Percentiles rank a stretch among this genome's conserved stretches.
Evolutionary conservation across 2,888 invertebrate genomes (phyloP).

Genomic region (Matsumyia berberina): DNA sequence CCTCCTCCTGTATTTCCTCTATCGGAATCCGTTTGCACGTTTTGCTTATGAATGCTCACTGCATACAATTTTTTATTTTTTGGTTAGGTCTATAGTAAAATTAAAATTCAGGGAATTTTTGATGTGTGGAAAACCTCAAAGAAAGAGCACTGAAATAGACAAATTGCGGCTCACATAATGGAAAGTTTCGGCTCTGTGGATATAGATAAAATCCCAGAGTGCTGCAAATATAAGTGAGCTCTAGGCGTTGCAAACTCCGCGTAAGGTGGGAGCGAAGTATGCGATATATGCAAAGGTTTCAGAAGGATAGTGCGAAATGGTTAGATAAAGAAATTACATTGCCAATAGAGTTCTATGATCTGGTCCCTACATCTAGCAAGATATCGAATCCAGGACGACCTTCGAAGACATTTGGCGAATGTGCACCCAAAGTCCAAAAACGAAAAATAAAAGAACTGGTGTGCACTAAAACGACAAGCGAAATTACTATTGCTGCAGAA

Average conservation of each 20-base stretch:
- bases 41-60: constrained; percentile 2
- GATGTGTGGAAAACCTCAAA: not conserved
- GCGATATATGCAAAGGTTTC: constrained; percentile 1
- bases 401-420: constrained; percentile 8
- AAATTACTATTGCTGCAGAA: constrained; percentile 38
- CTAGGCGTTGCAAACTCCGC: constrained; percentile 9
- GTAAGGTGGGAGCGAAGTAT: constrained; percentile 22
- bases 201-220: not conserved
- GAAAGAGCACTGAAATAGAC: not conserved
- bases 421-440: constrained; percentile 17
- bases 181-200: constrained; percentile 9
- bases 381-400: constrained; percentile 12
- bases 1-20: not conserved
- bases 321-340: not conserved
- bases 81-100: not conserved
- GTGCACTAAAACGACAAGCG: constrained; percentile 13
- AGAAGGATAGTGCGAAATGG: constrained; percentile 5
- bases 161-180: not conserved
- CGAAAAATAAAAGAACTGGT: not conserved
- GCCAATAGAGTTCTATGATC: not conserved
- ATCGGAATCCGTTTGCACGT: not conserved
- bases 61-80: not conserved
- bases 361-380: constrained; percentile 8
- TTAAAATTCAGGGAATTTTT: not conserved
- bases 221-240: too few relatives aligned